Percentiles rank a stretch among this genome's conserved stretches.
phyloP scores from a whole-genome alignment of 2,888 invertebrate species.

The Thecophora atra region DNA sequence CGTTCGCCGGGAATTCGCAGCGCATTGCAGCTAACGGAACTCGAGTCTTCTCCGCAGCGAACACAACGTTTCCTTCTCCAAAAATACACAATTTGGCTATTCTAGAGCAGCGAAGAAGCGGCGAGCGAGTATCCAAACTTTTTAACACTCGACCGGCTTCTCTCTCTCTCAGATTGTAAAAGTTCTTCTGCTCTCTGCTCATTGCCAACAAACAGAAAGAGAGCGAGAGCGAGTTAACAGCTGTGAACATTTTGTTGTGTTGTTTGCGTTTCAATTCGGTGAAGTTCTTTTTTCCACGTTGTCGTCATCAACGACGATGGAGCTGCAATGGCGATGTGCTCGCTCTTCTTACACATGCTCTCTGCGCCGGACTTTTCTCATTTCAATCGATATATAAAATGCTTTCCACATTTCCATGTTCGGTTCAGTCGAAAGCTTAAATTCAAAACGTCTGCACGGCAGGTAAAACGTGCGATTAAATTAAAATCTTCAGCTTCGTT shows the following conservation, averaged over 20 bases:
- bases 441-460: slow-evolving; percentile 46
- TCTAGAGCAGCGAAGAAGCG: slow-evolving; percentile 16
- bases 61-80: slow-evolving; percentile 10
- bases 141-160: neutral
- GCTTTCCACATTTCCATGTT: slow-evolving; percentile 63
- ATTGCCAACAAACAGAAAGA: no score
- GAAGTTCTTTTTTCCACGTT: slow-evolving; percentile 15
- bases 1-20: slow-evolving; percentile 21
- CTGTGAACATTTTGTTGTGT: neutral
- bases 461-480: slow-evolving; percentile 30
- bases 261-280: slow-evolving; percentile 1
- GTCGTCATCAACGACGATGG: slow-evolving; percentile 17
- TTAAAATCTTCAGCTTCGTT: slow-evolving; percentile 9
- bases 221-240: slow-evolving; percentile 36
- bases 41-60: slow-evolving; percentile 24
- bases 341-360: neutral
- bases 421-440: slow-evolving; percentile 64
- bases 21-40: slow-evolving; percentile 34
- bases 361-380: slow-evolving; percentile 32
- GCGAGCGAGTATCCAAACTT: neutral
- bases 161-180: neutral
- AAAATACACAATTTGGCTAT: slow-evolving; percentile 20
- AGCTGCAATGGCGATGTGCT: neutral
- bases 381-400: slow-evolving; percentile 64
- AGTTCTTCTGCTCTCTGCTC: neutral